Evolutionary conservation across 2,888 invertebrate species (phyloP).

Genomic region (Tineola bisselliella): DNA sequence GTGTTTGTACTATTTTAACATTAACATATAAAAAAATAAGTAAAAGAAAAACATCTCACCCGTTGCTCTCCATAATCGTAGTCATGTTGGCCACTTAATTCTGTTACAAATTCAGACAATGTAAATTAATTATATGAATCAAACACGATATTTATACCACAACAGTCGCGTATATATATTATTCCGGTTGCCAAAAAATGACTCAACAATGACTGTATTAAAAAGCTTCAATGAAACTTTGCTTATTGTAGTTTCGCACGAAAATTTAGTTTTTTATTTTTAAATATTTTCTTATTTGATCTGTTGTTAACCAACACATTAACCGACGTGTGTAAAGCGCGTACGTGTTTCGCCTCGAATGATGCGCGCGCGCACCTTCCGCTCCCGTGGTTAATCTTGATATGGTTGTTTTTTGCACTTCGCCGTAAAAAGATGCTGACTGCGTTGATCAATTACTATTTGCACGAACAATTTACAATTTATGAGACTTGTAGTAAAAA

Average conservation of each 20-base stretch:
- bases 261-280: too few relatives aligned
- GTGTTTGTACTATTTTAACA: too few relatives aligned
- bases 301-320: neutral
- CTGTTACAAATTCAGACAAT: neutral
- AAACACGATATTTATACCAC: neutral
- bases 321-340: neutral
- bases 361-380: conserved; percentile 8
- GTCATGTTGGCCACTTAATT: neutral
- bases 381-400: conserved; percentile 6
- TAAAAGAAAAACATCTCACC: neutral
- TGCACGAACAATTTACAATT: conserved; percentile 1
- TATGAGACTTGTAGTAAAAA: neutral
- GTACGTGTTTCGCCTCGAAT: neutral
- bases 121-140: neutral
- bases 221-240: neutral
- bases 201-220: neutral
- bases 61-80: conserved; percentile 5
- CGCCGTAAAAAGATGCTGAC: conserved; percentile 8
- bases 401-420: conserved; percentile 5
- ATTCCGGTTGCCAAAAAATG: conserved; percentile 1
- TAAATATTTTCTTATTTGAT: neutral
- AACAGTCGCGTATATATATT: neutral
- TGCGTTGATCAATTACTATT: conserved; percentile 10
- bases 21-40: too few relatives aligned
- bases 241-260: too few relatives aligned